Base-by-base conservation (phyloP, 1,140 invertebrate genomes). In the Leptinotarsa lineolata region DNA sequence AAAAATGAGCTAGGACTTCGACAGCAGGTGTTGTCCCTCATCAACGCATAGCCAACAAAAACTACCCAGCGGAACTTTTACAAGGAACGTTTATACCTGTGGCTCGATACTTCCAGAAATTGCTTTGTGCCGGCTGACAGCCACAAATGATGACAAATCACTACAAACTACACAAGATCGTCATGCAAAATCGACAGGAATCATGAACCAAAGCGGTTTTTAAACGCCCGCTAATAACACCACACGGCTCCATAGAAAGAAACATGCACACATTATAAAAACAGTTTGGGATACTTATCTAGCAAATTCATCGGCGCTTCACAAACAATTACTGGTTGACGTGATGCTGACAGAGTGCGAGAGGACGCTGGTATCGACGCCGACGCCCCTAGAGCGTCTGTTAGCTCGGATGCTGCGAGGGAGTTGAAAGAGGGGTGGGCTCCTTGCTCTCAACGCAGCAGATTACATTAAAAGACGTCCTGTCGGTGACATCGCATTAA, bases 311-410 rank as follows among this genome's bases (percentile, higher is more conserved):
- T 76, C 44, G 72, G 21, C 44, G 73, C 61, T 44, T 72, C 68
- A 69, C 68, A 72, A 74, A 75, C 75, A 79, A 79, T 80, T 79
- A 78, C 75, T 72, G 65, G 72, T 76, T 81, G 78, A 79, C 79
- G 74, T 78, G 72, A 70, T 76, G 73, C 72, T 79, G 80, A 81
- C 79, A 81, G 73, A 64, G 70, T 70, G 48, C 44, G 13, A 67
- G 60, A 65, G 76, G 74, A 76, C 76, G 77, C 75, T 78, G 68
- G 13, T 39, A 70, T 69, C 67, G 76, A 78, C 78, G 79, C 74
- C 79, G 80, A 79, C 80, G 80, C 80, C 80, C 80, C 78, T 70
- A 79, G 66, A 78, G 76, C 78, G 76, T 79, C 78, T 79, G 72
- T 79, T 78, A 76, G 65, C 61, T 20, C 22, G 61, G 64, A 67